Evolutionary conservation across 2,888 invertebrate genomes (phyloP).

Genomic region (Antheraea assamensis): DNA sequence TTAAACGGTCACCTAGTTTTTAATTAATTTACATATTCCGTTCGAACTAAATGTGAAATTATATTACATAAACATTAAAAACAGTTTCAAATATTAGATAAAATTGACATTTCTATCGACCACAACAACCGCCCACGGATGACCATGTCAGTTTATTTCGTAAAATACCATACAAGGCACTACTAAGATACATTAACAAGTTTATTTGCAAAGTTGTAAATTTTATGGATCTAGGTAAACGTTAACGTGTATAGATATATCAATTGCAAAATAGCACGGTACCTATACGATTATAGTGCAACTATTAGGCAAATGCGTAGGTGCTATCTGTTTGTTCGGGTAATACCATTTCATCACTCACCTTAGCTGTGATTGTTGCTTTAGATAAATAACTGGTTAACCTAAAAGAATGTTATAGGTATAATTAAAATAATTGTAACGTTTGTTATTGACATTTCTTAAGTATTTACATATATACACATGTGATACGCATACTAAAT

Average conservation of each 20-base stretch:
- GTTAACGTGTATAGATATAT: background rate
- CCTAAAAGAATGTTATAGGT: no score
- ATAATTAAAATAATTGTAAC: no score
- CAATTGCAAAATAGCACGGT: constrained; percentile 3
- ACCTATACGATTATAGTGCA: background rate
- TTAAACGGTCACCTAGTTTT: background rate
- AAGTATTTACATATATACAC: no score
- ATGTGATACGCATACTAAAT: no score
- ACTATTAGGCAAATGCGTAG: constrained; percentile 13
- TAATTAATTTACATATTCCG: background rate
- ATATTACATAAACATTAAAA: no score
- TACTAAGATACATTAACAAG: background rate
- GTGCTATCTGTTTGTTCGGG: constrained; percentile 1
- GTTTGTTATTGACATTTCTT: no score
- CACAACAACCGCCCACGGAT: background rate
- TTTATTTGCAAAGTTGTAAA: constrained; percentile 13
- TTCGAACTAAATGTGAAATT: no score
- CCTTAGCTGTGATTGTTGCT: no score
- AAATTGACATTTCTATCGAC: background rate
- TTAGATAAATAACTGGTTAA: background rate
- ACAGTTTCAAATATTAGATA: no score
- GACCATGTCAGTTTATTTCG: background rate
- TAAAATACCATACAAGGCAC: background rate
- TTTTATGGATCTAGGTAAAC: constrained; percentile 7
- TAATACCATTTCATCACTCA: background rate